These are phyloP conservation scores for Papilio gigon DNA, from an alignment of 2,888 invertebrate genomes.

Conservation along the genomic window DNA sequence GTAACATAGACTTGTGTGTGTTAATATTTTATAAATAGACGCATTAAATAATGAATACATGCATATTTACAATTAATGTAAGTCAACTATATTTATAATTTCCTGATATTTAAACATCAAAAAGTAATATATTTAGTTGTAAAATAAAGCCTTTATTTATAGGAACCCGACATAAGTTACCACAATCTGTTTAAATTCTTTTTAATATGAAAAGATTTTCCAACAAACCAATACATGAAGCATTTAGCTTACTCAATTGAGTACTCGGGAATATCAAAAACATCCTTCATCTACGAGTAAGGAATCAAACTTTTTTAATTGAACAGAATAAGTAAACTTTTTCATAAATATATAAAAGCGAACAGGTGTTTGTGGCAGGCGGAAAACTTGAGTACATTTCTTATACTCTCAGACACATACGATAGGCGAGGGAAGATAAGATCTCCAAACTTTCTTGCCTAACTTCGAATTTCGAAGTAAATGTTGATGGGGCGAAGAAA, in stretches of 20 bases:
- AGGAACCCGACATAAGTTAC: too few relatives aligned
- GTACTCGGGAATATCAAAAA: not conserved
- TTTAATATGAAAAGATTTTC: too few relatives aligned
- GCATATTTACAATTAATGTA: too few relatives aligned
- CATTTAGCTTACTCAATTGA: not conserved
- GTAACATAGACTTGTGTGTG: not conserved
- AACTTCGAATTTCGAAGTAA: not conserved
- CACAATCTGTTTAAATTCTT: too few relatives aligned
- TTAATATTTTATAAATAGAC: not conserved
- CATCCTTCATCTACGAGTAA: not conserved
- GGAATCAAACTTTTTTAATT: not conserved
- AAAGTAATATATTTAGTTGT: too few relatives aligned
- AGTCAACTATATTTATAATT: too few relatives aligned
- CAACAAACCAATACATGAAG: too few relatives aligned
- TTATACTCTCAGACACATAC: conserved; percentile 14
- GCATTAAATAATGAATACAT: too few relatives aligned
- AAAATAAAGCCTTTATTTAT: too few relatives aligned
- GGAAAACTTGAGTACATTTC: conserved; percentile 20
- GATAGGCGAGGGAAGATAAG: conserved; percentile 6
- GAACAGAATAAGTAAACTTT: not conserved
- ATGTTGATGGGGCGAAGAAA: not conserved
- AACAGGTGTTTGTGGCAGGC: conserved; percentile 11
- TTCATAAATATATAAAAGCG: not conserved
- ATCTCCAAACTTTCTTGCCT: conserved; percentile 18
- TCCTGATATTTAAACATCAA: too few relatives aligned